Evolutionary conservation across 2,888 invertebrate species (phyloP).

Genomic region (Camponotus fellah): DNA sequence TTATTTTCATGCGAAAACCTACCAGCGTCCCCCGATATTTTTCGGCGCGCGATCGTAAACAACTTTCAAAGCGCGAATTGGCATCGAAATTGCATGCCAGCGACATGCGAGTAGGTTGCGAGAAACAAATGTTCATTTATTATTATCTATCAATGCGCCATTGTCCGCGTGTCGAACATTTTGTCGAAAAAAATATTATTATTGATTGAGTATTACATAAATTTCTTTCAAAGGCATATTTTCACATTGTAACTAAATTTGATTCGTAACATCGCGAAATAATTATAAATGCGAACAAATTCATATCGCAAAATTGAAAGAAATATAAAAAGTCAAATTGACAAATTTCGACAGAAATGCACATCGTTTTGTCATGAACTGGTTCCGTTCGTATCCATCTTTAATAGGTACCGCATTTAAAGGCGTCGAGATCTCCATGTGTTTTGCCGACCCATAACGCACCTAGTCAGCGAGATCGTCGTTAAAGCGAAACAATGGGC

Average conservation of each 20-base stretch:
- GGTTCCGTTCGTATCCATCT: conserved; percentile 23
- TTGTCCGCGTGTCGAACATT: neutral
- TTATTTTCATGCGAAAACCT: conserved; percentile 64
- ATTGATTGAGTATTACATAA: neutral
- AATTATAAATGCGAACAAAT: neutral
- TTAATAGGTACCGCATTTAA: conserved; percentile 68
- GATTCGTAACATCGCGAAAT: neutral
- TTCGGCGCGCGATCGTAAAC: conserved; percentile 69
- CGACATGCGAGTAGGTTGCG: conserved; percentile 60
- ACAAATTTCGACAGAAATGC: neutral
- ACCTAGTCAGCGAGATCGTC: conserved; percentile 60
- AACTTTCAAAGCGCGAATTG: conserved; percentile 71
- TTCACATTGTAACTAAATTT: neutral
- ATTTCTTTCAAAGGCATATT: neutral
- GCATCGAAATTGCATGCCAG: conserved; percentile 69
- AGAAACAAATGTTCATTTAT: conserved; percentile 69
- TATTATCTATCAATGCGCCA: conserved; percentile 53
- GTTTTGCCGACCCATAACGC: conserved; percentile 55
- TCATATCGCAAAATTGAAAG: conserved; percentile 20
- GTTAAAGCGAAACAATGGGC: conserved; percentile 76
- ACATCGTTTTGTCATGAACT: conserved; percentile 57
- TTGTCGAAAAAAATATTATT: neutral
- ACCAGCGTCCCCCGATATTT: conserved; percentile 58
- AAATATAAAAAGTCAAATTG: conserved; percentile 10
- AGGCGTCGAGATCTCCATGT: conserved; percentile 65